Conservation (phyloP, 1,140 invertebrate genomes). For the Drosophila tsacasi region DNA sequence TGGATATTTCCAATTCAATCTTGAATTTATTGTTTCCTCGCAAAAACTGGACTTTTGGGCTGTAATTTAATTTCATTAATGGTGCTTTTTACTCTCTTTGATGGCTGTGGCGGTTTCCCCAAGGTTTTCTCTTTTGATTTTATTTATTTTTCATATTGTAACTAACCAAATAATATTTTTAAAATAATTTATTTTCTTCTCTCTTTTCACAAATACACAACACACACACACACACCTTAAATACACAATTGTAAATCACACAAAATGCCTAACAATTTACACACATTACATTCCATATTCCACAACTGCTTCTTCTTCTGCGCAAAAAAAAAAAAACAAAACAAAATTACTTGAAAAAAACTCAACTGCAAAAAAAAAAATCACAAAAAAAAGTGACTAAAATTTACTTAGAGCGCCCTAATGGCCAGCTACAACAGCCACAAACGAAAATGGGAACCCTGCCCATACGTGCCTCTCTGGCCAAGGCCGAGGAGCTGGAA, state of each 20-base stretch:
- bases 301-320: constrained; percentile 32
- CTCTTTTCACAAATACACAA: constrained; percentile 59
- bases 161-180: constrained; percentile 68
- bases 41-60: constrained; percentile 10
- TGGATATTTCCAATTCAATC: constrained; percentile 16
- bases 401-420: constrained; percentile 76
- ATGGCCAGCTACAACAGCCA: constrained; percentile 32
- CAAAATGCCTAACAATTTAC: constrained; percentile 37
- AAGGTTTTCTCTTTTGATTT: constrained; percentile 18
- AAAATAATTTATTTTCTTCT: constrained; percentile 77
- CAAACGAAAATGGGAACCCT: constrained; percentile 50
- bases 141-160: constrained; percentile 40
- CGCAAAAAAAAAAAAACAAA: constrained; percentile 34
- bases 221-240: constrained; percentile 34
- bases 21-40: not conserved
- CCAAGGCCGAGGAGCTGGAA: constrained; percentile 73
- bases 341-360: constrained; percentile 24
- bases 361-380: constrained; percentile 25
- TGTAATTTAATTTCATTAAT: constrained; percentile 12
- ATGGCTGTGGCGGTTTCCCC: constrained; percentile 35
- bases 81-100: constrained; percentile 19
- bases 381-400: constrained; percentile 65
- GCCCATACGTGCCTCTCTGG: constrained; percentile 66
- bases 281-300: constrained; percentile 35
- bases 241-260: constrained; percentile 60